Evolutionary conservation across 2,888 invertebrate species (phyloP), one percentile per base, ranked within the genome.

Genomic region (Ophion ventricosus): DNA sequence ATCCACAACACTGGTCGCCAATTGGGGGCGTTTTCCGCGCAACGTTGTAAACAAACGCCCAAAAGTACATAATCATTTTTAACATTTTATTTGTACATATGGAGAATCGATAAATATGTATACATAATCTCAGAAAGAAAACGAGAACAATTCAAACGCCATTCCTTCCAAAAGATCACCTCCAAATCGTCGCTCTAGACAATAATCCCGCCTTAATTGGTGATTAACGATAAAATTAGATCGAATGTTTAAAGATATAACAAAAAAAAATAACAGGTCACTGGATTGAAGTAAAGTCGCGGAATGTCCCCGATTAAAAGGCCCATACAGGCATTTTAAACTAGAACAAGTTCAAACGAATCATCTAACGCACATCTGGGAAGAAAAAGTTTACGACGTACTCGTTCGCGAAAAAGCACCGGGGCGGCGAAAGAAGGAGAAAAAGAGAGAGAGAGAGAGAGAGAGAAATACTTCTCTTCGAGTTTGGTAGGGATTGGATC

Each of bases 401-500:
- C 17, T 25, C 7, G 35, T 17, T 14, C 23, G 25, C 1, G 49
- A 64, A 57, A 75, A 75, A 35, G 29, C 54, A 23, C 14, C 75
- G 7, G 75, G 43, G 57, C 35, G 64, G 2, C 49, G 49, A 17
- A 17, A 40, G 40, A 57, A 14, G 25, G 43, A 59, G 57, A 35
- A 49, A 29, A 69, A 74, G 25, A 64, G 54, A 64, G 56, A 57
- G 25, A 23, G 57, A 59, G 56, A 35, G 59, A 49, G 54, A 66
- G 57, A 57, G 25, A 25, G 59, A 59, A 40, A 35, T 49, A 49
- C 64, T 75, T 29, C 26, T 35, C 35, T 23, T n/a, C 2, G 75
- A 66, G 72, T 83, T 80, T 70, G 59, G 72, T 57, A 76, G 75
- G 72, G 76, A 80, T 80, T 72, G 83, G 80, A 54, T 69, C 61